Evolutionary conservation across 2,113 vertebrate genomes (phyloP), one percentile per base, ranked within the genome.

Genomic region (Verasper variegatus): DNA sequence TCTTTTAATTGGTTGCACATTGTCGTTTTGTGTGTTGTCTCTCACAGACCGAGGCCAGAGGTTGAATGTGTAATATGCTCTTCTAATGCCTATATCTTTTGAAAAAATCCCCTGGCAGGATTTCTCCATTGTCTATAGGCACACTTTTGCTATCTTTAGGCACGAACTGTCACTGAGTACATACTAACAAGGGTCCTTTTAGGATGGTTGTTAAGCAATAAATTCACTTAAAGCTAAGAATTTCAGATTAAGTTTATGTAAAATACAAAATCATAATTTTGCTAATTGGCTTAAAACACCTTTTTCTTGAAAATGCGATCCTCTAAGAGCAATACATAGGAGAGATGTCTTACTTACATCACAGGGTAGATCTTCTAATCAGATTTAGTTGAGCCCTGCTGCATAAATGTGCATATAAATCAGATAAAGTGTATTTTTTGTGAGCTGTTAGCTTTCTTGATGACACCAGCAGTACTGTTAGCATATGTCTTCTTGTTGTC

Each of bases 1-100:
- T 42, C 15, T 18, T 31, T n/a, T 60, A 64, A 69, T 68, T 64
- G 58, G 47, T 63, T 58, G 51, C 37, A 62, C 61, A 57, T 2
- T 37, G 37, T 52, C 52, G 11, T 59, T 15, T 56, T 35, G 14
- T 40, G 42, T 8, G 3, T 56, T 40, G 18, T 45, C 23, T 54
- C 26, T 59, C 6, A 45, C 47, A 73, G 27, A 10, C 6, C 26
- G 21, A 3, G 2, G 20, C 57, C 52, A 40, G 49, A 76, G n/a
- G 23, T 40, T 37, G 47, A 1, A 57, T 37, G 37, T 15, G n/a
- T 3, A n/a, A 59, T 18, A 68, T 76, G 18, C 54, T 67, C 3
- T 0, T 76, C n/a, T 74, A 15, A 14, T 14, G 54, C 3, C 17
- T 51, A 31, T 31, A 4, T 27, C 27, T 27, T 27, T 27, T 27